These are phyloP conservation scores for Micrastur ruficollis DNA, from an alignment of 2,797 vertebrate species.

Conservation along the genomic window DNA sequence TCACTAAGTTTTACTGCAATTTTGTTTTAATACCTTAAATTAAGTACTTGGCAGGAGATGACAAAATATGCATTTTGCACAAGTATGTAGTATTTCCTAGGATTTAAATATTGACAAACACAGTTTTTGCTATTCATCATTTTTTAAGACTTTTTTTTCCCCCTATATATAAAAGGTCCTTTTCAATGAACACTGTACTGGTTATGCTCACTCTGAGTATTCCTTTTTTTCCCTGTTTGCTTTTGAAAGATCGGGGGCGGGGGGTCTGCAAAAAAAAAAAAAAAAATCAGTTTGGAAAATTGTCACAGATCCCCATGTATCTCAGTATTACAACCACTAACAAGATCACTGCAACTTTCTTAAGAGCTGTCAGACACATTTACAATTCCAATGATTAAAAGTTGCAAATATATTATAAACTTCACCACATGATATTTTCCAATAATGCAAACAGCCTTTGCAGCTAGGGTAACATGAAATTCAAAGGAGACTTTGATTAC, in stretches of 20 bases:
- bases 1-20: conserved; percentile 46
- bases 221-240: neutral
- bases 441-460: conserved; percentile 68
- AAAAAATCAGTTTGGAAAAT: neutral
- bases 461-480: conserved; percentile 61
- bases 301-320: conserved; percentile 4
- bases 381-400: conserved; percentile 65
- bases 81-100: neutral
- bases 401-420: conserved; percentile 69
- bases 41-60: conserved; percentile 16
- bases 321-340: neutral
- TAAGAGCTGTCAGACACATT: conserved; percentile 44
- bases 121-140: neutral
- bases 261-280: neutral
- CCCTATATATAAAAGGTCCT: neutral
- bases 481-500: conserved; percentile 73
- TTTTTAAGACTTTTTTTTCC: neutral
- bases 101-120: conserved; percentile 50
- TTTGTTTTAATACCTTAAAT: conserved; percentile 57
- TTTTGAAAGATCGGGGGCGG: neutral
- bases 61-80: conserved; percentile 2
- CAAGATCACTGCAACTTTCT: conserved; percentile 54
- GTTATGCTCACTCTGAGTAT: neutral
- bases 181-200: neutral
- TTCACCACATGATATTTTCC: conserved; percentile 53